A percentile compares a stretch with the other conserved stretches of the same genome.
These are phyloP conservation scores for Julus scanicus DNA, from an alignment of 2,888 invertebrate species.

Conservation along the genomic window DNA sequence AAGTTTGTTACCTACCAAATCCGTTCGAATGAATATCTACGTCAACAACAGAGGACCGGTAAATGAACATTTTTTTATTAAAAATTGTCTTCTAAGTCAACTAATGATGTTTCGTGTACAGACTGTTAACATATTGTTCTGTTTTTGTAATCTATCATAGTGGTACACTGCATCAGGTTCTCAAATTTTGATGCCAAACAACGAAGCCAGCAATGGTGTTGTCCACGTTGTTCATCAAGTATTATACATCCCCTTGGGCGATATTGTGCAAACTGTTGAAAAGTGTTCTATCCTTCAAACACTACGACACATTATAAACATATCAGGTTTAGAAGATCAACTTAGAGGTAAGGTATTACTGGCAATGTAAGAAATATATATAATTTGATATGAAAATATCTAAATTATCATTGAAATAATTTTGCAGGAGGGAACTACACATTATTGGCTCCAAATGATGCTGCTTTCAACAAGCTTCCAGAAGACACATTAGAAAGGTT, in stretches of 20 bases:
- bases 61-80: conserved; percentile 6
- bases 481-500: conserved; percentile 52
- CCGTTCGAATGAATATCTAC: conserved; percentile 55
- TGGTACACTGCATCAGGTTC: conserved; percentile 57
- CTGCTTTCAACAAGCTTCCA: conserved; percentile 55
- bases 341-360: conserved; percentile 44
- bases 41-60: conserved; percentile 55
- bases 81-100: background rate
- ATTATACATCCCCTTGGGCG: conserved; percentile 55
- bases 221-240: conserved; percentile 56
- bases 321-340: conserved; percentile 53
- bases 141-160: conserved; percentile 23
- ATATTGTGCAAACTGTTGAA: conserved; percentile 55
- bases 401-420: background rate
- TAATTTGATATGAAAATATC: background rate
- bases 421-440: conserved; percentile 53
- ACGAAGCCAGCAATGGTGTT: conserved; percentile 54
- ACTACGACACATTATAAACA: conserved; percentile 51
- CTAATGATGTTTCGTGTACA: background rate
- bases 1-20: conserved; percentile 50
- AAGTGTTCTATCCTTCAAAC: conserved; percentile 55
- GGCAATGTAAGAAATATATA: background rate
- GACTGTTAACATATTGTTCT: background rate
- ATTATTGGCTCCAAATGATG: conserved; percentile 54
- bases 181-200: conserved; percentile 55